These are phyloP conservation scores for Daubentonia madagascariensis DNA, from an alignment of 2,113 vertebrate species.

Conservation along the genomic window DNA sequence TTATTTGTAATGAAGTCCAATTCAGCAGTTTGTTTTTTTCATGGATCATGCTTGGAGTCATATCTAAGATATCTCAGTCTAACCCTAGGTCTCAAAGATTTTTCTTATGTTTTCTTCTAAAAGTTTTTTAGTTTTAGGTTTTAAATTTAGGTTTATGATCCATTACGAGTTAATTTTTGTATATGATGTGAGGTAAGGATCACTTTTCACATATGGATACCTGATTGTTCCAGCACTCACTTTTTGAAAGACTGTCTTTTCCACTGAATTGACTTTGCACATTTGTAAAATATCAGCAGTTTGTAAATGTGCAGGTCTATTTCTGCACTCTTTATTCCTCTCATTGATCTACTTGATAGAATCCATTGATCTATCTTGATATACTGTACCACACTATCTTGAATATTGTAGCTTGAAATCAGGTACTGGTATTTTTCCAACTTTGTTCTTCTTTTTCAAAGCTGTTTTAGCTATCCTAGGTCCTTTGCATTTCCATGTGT, in stretches of 20 bases:
- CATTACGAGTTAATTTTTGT: background rate
- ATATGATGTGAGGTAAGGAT: background rate
- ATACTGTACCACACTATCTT: background rate
- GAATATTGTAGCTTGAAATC: background rate
- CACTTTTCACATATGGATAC: background rate
- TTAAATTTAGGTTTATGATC: background rate
- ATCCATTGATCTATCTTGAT: background rate
- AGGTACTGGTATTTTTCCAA: background rate
- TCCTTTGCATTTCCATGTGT: background rate
- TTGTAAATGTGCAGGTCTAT: background rate
- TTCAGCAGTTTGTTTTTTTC: background rate
- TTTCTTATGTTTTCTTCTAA: background rate
- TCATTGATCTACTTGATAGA: background rate
- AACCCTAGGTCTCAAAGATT: background rate
- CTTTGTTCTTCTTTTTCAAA: background rate
- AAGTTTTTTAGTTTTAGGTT: background rate
- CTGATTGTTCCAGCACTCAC: background rate
- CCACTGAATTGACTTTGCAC: background rate
- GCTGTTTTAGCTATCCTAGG: background rate
- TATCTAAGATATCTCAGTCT: background rate
- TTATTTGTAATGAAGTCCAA: background rate
- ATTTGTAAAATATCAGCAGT: background rate
- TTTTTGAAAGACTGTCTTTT: background rate
- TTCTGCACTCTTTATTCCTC: background rate
- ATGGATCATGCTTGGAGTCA: background rate